Evolutionary conservation across 2,113 vertebrate genomes (phyloP), one percentile per base, ranked within the genome.

Genomic region (Periophthalmus modestus): DNA sequence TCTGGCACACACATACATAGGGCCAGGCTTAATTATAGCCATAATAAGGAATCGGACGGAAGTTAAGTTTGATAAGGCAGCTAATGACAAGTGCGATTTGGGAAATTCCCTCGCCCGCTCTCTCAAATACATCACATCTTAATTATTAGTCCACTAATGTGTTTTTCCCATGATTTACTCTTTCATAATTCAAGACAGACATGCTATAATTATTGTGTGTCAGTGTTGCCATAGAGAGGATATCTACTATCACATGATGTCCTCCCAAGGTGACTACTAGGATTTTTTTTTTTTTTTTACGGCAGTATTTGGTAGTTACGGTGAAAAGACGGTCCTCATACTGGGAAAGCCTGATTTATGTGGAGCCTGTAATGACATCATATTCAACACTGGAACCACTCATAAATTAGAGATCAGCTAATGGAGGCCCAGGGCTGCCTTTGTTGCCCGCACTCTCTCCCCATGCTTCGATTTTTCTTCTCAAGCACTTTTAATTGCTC

Each of bases 231-330:
- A 67, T 82, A 81, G 78, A 78, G 70, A 87, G 77, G 47, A 83
- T 84, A 86, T 89, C 80, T 83, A 72, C 48, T 71, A 83, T 92
- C 73, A 85, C 81, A 79, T 68, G 79, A 77, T 58, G 28, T 71
- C 82, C 75, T 87, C 82, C 88, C 89, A 92, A 91, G 92, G 92
- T 93, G 91, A 94, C 91, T 89, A 92, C 84, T 88, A 93, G 86
- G 87, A 86, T 69, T 48, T 81, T 39, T 67, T 66, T 66, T 66
- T 23, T 34, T 34, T 24, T 58, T 89, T 90, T 86, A 85, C 4
- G 24, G 66, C n/a, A 1, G 10, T 76, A 61, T 66, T 28, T 21
- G 47, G 65, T 36, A 66, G 39, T 72, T 58, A 74, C 82, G 75
- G 69, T 54, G 78, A 61, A 74, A 76, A 86, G 75, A 69, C 84